phyloP scores from a whole-genome alignment of 2,888 invertebrate genomes.

The Caprella mutica region DNA sequence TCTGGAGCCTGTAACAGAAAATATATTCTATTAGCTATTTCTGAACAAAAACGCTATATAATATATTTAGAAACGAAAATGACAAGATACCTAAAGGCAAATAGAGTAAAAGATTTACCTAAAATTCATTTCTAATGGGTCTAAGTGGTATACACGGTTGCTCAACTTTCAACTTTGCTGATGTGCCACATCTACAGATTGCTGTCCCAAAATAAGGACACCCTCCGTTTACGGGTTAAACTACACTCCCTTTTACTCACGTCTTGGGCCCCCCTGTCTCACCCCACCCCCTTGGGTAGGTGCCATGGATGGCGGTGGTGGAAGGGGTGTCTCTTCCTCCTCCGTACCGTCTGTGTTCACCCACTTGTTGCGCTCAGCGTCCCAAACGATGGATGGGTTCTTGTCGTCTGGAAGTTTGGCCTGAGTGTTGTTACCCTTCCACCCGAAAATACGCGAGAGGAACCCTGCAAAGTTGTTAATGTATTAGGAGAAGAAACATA shows the following conservation, averaged over 20 bases:
- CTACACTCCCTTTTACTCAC: not conserved
- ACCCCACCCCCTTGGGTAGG: not conserved
- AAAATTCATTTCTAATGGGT: too few relatives aligned
- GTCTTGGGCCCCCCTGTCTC: not conserved
- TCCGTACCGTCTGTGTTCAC: conserved; percentile 64
- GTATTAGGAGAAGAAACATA: not conserved
- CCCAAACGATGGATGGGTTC: conserved; percentile 88
- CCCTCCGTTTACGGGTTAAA: not conserved
- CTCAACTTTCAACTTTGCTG: not conserved
- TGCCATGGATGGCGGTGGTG: conserved; percentile 18
- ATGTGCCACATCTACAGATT: too few relatives aligned
- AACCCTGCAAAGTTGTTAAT: conserved; percentile 6
- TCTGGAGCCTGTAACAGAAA: conserved; percentile 16
- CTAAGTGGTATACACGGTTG: too few relatives aligned
- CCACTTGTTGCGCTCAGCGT: conserved; percentile 75
- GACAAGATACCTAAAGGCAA: too few relatives aligned
- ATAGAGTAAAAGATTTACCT: too few relatives aligned
- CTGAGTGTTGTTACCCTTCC: conserved; percentile 39
- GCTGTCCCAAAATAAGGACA: too few relatives aligned
- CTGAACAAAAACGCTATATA: too few relatives aligned
- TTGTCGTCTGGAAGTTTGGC: conserved; percentile 82
- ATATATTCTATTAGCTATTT: not conserved
- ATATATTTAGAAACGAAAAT: too few relatives aligned
- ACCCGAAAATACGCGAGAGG: conserved; percentile 17
- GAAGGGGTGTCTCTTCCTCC: conserved; percentile 43